phyloP scores from a whole-genome alignment of 2,113 vertebrate genomes.

The Corvus cornix region DNA sequence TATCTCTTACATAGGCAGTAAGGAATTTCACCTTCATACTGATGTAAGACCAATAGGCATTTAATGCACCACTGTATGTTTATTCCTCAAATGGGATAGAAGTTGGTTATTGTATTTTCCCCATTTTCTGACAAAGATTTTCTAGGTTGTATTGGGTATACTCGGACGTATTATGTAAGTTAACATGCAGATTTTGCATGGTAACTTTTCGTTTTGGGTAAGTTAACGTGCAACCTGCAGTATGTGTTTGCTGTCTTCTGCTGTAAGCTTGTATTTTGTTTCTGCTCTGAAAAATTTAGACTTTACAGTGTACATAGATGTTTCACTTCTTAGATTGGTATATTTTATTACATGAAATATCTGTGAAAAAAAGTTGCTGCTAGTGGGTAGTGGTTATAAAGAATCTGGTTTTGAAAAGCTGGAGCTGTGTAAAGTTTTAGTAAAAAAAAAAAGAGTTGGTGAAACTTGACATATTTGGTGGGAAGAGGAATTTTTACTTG shows the following conservation, averaged over 20 bases:
- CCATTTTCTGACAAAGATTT: neutral
- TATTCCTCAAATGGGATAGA: neutral
- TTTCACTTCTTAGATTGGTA: neutral
- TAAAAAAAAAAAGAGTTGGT: neutral
- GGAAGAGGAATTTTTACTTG: neutral
- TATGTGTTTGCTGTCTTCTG: neutral
- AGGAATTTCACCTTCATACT: neutral
- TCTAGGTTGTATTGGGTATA: too few species aligned
- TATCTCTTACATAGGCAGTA: neutral
- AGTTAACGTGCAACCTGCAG: neutral
- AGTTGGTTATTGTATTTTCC: neutral
- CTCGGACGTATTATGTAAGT: neutral
- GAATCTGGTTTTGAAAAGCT: neutral
- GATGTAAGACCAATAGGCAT: fast-evolving
- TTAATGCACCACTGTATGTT: neutral
- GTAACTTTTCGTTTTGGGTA: neutral
- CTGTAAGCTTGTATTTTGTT: neutral
- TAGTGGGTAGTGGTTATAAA: neutral
- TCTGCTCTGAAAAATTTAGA: neutral
- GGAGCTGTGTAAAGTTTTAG: neutral
- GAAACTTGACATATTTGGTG: neutral
- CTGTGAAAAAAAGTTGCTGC: neutral
- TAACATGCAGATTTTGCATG: neutral
- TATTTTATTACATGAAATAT: neutral
- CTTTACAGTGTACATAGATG: neutral